These are phyloP conservation scores for Alexandromys fortis DNA, from an alignment of 2,113 vertebrate species.

Conservation along the genomic window DNA sequence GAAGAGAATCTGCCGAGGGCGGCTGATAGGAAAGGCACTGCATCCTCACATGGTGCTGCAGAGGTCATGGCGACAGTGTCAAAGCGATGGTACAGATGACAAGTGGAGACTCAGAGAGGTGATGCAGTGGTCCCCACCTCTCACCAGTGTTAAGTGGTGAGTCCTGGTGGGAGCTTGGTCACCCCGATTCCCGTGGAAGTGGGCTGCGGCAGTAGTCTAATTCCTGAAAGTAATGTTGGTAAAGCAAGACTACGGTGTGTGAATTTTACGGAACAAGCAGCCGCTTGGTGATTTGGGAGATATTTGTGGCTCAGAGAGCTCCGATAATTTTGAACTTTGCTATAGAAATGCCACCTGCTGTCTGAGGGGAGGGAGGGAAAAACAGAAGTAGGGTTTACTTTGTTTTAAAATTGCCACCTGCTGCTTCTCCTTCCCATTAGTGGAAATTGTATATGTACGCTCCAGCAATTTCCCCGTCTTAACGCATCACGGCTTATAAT, in stretches of 20 bases:
- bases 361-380: slow-evolving; percentile 55
- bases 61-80: neutral
- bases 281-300: neutral
- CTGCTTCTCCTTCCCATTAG: slow-evolving; percentile 62
- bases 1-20: neutral
- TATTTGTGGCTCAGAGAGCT: neutral
- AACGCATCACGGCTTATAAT: slow-evolving; percentile 58
- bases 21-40: neutral
- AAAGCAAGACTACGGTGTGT: slow-evolving; percentile 13
- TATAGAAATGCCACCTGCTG: slow-evolving; percentile 64
- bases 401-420: slow-evolving; percentile 74
- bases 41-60: neutral
- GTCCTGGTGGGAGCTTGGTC: neutral
- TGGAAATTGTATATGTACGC: slow-evolving; percentile 66
- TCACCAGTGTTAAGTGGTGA: slow-evolving; percentile 7
- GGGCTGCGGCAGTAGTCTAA: neutral
- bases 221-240: slow-evolving; percentile 52
- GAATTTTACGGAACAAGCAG: slow-evolving; percentile 4
- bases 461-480: slow-evolving; percentile 60
- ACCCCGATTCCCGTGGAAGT: neutral
- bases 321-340: slow-evolving; percentile 42
- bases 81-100: neutral
- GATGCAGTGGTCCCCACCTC: neutral
- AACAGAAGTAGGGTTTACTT: slow-evolving; percentile 65
- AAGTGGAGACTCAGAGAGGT: neutral